Conservation (phyloP, 1,140 invertebrate genomes). For the Trachymyrmex septentrionalis region DNA sequence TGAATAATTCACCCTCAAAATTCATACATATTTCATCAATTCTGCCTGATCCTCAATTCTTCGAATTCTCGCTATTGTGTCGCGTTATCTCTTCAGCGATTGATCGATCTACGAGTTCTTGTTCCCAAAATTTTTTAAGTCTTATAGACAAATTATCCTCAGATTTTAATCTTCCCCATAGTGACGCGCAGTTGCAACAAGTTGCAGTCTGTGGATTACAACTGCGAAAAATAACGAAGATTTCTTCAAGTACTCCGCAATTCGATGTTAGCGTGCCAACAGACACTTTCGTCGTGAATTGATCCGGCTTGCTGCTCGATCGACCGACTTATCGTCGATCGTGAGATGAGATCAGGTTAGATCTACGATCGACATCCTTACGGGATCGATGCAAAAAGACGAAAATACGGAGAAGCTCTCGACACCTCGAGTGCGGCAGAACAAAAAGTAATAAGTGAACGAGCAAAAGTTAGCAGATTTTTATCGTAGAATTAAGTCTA, state of each 20-base stretch:
- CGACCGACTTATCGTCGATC: constrained; percentile 44
- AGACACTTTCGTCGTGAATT: constrained; percentile 38
- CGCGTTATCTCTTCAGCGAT: constrained; percentile 4
- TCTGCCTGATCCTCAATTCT: constrained; percentile 10
- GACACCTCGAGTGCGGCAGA: neutral
- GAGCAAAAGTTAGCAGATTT: neutral
- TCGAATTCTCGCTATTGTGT: constrained; percentile 40
- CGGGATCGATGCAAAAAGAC: constrained; percentile 18
- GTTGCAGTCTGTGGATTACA: neutral
- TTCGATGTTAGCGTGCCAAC: constrained; percentile 29
- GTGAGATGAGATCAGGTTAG: constrained; percentile 27
- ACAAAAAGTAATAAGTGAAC: neutral
- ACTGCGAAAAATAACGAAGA: constrained; percentile 3
- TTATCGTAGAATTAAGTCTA: neutral
- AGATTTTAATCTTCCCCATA: neutral
- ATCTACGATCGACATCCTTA: constrained; percentile 34
- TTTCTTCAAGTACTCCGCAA: neutral
- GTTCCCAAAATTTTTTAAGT: neutral
- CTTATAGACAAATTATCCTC: constrained; percentile 7
- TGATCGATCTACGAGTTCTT: neutral
- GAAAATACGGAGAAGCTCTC: neutral
- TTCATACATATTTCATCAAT: constrained; percentile 55
- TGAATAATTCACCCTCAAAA: constrained; percentile 60
- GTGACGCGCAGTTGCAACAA: constrained; percentile 2
- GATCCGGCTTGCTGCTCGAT: constrained; percentile 28